A percentile compares a stretch with the other conserved stretches of the same genome.
These are phyloP conservation scores for Mycetomoellerius zeteki DNA, from an alignment of 1,140 invertebrate species.

Conservation along the genomic window DNA sequence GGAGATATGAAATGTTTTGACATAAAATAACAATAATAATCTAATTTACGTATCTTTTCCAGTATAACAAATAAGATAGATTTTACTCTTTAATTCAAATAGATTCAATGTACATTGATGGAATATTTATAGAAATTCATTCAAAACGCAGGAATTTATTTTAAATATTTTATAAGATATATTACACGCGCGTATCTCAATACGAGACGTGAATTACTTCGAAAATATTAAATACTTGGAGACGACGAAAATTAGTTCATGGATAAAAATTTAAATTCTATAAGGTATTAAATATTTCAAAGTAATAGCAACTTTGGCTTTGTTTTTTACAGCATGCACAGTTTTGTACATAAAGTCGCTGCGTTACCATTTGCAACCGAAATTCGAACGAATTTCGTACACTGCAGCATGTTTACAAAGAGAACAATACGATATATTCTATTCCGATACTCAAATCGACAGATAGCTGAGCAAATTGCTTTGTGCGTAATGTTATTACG, in stretches of 20 bases:
- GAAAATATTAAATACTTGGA: not conserved
- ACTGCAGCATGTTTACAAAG: not conserved
- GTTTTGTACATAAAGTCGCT: not conserved
- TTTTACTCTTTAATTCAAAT: not conserved
- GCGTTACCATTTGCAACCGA: not conserved
- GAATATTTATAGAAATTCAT: not conserved
- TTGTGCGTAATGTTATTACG: not conserved
- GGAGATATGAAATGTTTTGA: not conserved
- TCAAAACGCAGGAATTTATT: not conserved
- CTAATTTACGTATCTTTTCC: not conserved
- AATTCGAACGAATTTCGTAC: not conserved
- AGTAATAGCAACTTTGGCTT: not conserved
- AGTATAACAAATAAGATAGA: not conserved
- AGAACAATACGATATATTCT: not conserved
- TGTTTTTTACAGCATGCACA: not conserved
- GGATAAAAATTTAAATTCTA: not conserved
- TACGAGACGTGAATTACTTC: not conserved
- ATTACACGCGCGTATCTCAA: not conserved
- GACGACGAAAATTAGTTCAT: not conserved
- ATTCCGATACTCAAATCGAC: not conserved
- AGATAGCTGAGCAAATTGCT: not conserved
- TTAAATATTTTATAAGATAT: not conserved
- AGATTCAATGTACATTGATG: not conserved
- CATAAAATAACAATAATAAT: not conserved
- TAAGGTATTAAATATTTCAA: not conserved